phyloP scores from a whole-genome alignment of 1,140 invertebrate species.

The Riptortus pedestris region DNA sequence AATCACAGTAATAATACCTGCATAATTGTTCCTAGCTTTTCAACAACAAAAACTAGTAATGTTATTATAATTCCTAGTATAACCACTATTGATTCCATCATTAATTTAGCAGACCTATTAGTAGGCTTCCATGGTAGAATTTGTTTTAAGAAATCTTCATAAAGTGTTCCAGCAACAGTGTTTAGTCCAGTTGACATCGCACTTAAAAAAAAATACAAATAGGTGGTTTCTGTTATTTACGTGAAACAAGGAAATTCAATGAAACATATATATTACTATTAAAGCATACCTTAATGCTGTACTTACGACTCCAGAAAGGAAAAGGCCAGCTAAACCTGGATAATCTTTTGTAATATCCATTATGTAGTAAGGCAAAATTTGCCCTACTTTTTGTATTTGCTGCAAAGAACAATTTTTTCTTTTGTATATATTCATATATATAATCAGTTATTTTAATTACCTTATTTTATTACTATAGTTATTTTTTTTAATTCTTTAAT shows the following conservation, averaged over 20 bases:
- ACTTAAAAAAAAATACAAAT: constrained; percentile 38
- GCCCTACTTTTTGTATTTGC: constrained; percentile 34
- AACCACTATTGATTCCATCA: constrained; percentile 59
- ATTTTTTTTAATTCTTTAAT: not conserved
- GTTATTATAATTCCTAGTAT: constrained; percentile 51
- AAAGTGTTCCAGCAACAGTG: constrained; percentile 70
- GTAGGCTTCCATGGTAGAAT: constrained; percentile 47
- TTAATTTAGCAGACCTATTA: constrained; percentile 49
- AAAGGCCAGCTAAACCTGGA: constrained; percentile 48
- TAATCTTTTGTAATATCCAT: constrained; percentile 42
- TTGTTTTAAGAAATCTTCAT: constrained; percentile 67
- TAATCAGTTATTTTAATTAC: not conserved
- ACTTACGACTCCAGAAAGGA: constrained; percentile 53
- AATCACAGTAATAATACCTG: no score
- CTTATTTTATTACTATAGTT: not conserved
- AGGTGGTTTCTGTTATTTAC: not conserved
- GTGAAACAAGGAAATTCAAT: not conserved
- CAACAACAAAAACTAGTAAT: constrained; percentile 53
- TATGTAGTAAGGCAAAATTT: constrained; percentile 44
- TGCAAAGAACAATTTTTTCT: not conserved
- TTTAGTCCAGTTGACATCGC: constrained; percentile 70
- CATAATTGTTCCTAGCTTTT: constrained; percentile 53
- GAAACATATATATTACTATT: not conserved
- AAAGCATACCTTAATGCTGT: constrained; percentile 40
- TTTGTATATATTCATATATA: constrained; percentile 27